Evolutionary conservation across 2,797 vertebrate genomes (phyloP), one percentile per base, ranked within the genome.

Genomic region (Sylvilagus floridanus): DNA sequence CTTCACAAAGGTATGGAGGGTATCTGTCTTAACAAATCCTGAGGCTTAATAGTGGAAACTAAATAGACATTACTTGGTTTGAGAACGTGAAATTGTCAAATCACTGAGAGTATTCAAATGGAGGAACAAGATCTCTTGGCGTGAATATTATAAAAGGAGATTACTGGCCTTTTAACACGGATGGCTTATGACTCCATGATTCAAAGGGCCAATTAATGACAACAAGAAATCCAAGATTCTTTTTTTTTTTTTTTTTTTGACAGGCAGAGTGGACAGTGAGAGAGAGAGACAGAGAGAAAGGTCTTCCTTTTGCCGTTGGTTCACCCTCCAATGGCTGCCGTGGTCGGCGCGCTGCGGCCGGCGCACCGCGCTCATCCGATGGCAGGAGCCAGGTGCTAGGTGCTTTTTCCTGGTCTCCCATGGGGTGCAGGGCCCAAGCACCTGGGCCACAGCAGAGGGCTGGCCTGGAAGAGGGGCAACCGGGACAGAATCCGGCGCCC

Each of bases 221-320:
- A 35, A 32, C 52, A 77, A 83, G 35, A 86, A 26, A 88, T 37
- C 50, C 12, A 47, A 54, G 7, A 16, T 90, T 88, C 22, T 35
- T 89, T 62, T 96, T 84, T 62, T 19, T 35, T 89, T 62, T 96
- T 84, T 62, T n/a, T n/a, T n/a, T n/a, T n/a, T n/a, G n/a, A n/a
- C n/a, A n/a, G n/a, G n/a, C n/a, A n/a, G n/a, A n/a, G n/a, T n/a
- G n/a, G n/a, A n/a, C n/a, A n/a, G n/a, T n/a, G n/a, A n/a, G n/a
- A n/a, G n/a, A n/a, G n/a, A n/a, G n/a, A n/a, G n/a, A n/a, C n/a
- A n/a, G n/a, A n/a, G n/a, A n/a, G n/a, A n/a, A n/a, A n/a, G n/a
- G n/a, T n/a, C n/a, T n/a, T n/a, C n/a, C n/a, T n/a, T n/a, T n/a
- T n/a, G n/a, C n/a, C n/a, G n/a, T n/a, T n/a, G n/a, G n/a, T n/a